Conservation (phyloP, 2,797 vertebrate genomes). For the Pseudochirops corinnae region DNA sequence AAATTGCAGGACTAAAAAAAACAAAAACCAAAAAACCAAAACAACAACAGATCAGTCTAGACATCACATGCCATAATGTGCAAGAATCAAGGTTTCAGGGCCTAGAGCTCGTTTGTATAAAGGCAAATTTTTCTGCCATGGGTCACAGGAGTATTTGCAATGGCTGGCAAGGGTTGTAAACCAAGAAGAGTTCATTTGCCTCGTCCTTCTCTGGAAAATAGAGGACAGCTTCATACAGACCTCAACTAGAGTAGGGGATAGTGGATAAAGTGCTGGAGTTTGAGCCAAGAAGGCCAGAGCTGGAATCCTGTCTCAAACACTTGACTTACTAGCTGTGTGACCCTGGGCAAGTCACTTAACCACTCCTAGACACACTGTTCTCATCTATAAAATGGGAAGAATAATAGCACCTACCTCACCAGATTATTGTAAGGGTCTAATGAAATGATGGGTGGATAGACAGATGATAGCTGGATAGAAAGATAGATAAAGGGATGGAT, state of each 20-base stretch:
- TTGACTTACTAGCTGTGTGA: background rate
- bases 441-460: background rate
- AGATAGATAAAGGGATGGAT: too few species aligned
- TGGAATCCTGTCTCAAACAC: background rate
- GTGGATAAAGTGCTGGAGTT: background rate
- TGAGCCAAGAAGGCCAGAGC: background rate
- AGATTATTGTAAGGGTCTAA: background rate
- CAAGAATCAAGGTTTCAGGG: background rate
- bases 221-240: background rate
- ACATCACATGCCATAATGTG: background rate
- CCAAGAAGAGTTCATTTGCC: background rate
- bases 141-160: background rate
- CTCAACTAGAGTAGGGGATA: background rate
- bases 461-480: too few species aligned
- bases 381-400: background rate
- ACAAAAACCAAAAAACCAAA: background rate
- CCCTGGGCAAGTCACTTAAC: background rate
- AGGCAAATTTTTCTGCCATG: background rate
- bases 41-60: background rate
- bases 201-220: background rate
- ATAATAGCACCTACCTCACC: background rate
- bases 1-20: background rate
- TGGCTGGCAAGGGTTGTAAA: background rate
- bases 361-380: background rate
- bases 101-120: background rate